Percentiles rank a stretch among this genome's conserved stretches.
These are phyloP conservation scores for Platyura marginata DNA, from an alignment of 1,140 invertebrate species.

Conservation along the genomic window DNA sequence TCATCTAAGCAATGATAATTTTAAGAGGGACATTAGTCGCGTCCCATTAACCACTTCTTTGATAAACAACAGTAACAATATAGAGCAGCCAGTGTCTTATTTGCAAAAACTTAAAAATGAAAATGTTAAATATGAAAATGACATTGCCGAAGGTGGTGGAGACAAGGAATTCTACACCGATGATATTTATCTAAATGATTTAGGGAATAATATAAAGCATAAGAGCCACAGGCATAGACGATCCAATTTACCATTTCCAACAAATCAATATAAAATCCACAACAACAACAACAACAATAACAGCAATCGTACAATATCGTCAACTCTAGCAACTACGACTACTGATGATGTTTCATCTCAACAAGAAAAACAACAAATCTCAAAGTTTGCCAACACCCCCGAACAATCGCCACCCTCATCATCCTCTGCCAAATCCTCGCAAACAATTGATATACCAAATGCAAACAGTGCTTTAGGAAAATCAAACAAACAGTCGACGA, in stretches of 20 bases:
- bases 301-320: not conserved
- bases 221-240: not conserved
- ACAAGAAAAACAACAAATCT: too few species aligned
- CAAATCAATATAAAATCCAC: too few species aligned
- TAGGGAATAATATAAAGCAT: not conserved
- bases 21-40: not conserved
- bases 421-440: not conserved
- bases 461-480: not conserved
- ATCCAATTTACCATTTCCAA: too few species aligned
- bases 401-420: not conserved
- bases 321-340: not conserved
- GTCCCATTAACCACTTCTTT: not conserved
- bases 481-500: too few species aligned
- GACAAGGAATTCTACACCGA: not conserved
- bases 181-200: not conserved
- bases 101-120: not conserved
- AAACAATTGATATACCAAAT: not conserved
- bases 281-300: too few species aligned
- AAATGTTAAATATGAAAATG: not conserved
- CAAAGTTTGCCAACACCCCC: too few species aligned
- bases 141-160: not conserved
- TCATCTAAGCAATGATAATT: not conserved
- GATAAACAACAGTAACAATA: not conserved
- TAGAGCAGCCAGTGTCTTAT: not conserved
- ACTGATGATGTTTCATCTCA: too few species aligned